Percentiles rank a stretch among this genome's conserved stretches.
Evolutionary conservation across 2,113 vertebrate species (phyloP).

Genomic region (Semnopithecus entellus): DNA sequence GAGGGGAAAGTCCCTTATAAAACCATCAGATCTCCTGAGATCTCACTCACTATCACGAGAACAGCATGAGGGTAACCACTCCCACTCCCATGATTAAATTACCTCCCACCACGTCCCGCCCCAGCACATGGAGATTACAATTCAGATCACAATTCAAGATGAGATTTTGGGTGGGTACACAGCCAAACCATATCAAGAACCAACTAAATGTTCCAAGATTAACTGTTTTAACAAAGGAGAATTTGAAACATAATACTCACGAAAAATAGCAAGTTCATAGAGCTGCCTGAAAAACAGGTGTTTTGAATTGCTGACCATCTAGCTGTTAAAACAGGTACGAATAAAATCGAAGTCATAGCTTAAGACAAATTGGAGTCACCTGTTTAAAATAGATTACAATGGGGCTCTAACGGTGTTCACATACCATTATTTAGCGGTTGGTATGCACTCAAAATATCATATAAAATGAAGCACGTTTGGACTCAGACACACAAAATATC

Average conservation of each 20-base stretch:
- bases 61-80: no score
- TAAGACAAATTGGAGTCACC: neutral
- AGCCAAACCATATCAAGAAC: no score
- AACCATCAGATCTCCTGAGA: no score
- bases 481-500: neutral
- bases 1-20: no score
- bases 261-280: neutral
- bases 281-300: neutral
- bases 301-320: slow-evolving; percentile 1
- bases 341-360: neutral
- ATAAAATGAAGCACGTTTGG: slow-evolving; percentile 25
- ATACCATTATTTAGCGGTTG: neutral
- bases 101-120: no score
- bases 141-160: no score
- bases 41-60: no score
- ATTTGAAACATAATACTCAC: neutral
- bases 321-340: slow-evolving; percentile 30
- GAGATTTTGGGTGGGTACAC: no score
- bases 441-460: slow-evolving; percentile 1
- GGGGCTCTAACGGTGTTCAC: neutral
- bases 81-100: no score
- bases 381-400: slow-evolving; percentile 4
- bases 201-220: neutral
- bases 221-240: neutral
- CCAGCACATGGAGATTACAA: no score